Conservation (phyloP, 2,113 vertebrate genomes). For the Riparia riparia region DNA sequence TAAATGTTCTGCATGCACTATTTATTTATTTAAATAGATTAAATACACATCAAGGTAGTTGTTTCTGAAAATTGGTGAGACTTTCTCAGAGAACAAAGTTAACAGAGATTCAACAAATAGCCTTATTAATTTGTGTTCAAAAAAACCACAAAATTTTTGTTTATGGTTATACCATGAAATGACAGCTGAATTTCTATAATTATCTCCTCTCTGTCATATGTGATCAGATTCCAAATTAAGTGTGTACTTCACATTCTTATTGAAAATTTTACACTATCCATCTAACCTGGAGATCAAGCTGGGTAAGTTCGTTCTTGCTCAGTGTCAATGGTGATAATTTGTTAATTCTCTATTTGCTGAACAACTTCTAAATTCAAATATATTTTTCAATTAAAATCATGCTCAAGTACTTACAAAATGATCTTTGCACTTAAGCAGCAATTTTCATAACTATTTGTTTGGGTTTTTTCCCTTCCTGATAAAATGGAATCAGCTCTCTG, state of each 20-base stretch:
- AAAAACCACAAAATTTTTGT: not conserved
- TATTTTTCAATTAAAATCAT: not conserved
- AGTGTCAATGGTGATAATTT: not conserved
- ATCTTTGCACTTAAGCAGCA: not conserved
- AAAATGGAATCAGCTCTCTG: not conserved
- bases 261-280: not conserved
- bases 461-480: not conserved
- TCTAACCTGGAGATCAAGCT: not conserved
- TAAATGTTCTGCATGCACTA: not conserved
- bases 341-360: not conserved
- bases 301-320: not conserved
- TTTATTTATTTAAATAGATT: not conserved
- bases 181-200: not conserved
- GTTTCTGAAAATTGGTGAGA: not conserved
- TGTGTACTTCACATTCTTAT: not conserved
- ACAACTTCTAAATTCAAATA: not conserved
- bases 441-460: not conserved
- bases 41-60: not conserved
- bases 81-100: not conserved
- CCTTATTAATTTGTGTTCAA: not conserved
- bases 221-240: not conserved
- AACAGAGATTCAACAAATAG: not conserved
- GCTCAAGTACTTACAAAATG: not conserved
- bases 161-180: not conserved
- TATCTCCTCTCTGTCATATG: not conserved